Conservation (phyloP, 2,888 invertebrate species). For the Drosophila mulleri region DNA sequence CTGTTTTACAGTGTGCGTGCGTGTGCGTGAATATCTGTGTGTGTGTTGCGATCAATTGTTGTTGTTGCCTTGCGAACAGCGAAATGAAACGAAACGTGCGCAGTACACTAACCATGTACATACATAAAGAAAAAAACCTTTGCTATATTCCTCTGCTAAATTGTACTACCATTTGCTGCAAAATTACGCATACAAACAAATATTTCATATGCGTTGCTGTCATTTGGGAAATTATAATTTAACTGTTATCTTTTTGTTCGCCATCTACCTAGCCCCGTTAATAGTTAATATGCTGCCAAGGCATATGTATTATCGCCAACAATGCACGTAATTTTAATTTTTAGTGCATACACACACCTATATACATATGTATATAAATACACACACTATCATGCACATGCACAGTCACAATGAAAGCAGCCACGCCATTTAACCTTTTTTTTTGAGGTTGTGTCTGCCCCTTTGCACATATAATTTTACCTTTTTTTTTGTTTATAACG, state of each 20-base stretch:
- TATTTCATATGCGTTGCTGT: neutral
- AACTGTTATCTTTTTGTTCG: conserved; percentile 14
- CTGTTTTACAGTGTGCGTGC: conserved; percentile 25
- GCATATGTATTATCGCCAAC: conserved; percentile 48
- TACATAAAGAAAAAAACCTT: conserved; percentile 32
- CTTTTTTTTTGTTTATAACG: conserved; percentile 32
- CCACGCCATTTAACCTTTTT: conserved; percentile 63
- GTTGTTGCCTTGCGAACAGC: conserved; percentile 31
- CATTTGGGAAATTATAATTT: conserved; percentile 18
- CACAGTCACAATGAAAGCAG: conserved; percentile 40
- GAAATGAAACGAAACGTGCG: conserved; percentile 57
- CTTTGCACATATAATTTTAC: conserved; percentile 22
- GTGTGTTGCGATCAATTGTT: conserved; percentile 4
- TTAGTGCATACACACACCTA: conserved; percentile 40
- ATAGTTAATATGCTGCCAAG: conserved; percentile 6
- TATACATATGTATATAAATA: conserved; percentile 12
- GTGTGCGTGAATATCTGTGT: conserved; percentile 5
- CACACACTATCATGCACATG: conserved; percentile 16
- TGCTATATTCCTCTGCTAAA: conserved; percentile 29
- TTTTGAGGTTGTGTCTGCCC: conserved; percentile 65
- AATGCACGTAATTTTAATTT: conserved; percentile 60
- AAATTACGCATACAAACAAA: conserved; percentile 3
- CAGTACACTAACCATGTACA: conserved; percentile 51
- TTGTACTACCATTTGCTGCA: conserved; percentile 27
- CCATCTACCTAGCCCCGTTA: neutral